Evolutionary conservation across 2,113 vertebrate genomes (phyloP).

Genomic region (Polypterus bichir): DNA sequence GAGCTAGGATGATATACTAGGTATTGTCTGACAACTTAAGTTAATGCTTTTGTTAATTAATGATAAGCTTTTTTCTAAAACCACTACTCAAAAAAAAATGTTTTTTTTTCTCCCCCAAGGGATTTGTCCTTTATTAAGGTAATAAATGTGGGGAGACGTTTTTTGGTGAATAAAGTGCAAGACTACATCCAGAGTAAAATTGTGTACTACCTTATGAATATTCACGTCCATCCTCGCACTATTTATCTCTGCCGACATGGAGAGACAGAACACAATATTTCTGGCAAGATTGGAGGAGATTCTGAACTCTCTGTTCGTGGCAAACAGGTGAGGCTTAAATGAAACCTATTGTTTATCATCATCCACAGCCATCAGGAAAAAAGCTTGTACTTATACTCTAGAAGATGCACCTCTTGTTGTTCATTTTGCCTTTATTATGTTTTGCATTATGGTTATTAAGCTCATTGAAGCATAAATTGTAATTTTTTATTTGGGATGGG

Average conservation of each 20-base stretch:
- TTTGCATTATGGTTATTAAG: too few species aligned
- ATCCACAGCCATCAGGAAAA: not conserved
- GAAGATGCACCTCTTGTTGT: not conserved
- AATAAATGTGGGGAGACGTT: constrained; percentile 88
- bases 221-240: constrained; percentile 84
- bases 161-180: constrained; percentile 84
- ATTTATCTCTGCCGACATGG: constrained; percentile 93
- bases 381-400: not conserved
- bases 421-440: too few species aligned
- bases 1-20: too few species aligned
- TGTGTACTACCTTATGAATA: constrained; percentile 98
- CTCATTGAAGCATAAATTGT: too few species aligned
- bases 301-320: constrained; percentile 69
- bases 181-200: constrained; percentile 98
- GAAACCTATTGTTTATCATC: not conserved
- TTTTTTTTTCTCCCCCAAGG: constrained; percentile 34
- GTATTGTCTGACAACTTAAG: too few species aligned
- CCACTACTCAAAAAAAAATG: too few species aligned
- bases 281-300: constrained; percentile 83
- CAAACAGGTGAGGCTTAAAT: constrained; percentile 58
- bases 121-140: constrained; percentile 92
- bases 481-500: too few species aligned
- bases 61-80: too few species aligned
- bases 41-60: too few species aligned
- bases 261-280: constrained; percentile 76